Evolutionary conservation across 2,888 invertebrate genomes (phyloP), one percentile per base, ranked within the genome.

Genomic region (Drosophila paracracens): DNA sequence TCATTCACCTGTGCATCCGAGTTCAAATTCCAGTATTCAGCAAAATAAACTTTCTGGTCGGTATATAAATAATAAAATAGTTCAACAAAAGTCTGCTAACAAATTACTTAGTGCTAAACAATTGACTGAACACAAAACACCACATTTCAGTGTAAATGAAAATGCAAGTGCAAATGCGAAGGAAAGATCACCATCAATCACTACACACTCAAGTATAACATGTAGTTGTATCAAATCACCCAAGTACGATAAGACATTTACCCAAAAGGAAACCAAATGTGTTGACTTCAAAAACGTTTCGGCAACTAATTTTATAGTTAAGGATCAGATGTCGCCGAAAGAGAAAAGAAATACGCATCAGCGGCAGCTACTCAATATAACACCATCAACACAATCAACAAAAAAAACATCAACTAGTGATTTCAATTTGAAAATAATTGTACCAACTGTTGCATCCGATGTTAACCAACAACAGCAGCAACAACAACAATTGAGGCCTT

Each of bases 41-140:
- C 78, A 81, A 59, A 83, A 80, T 60, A 89, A 90, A 63, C 81
- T 91, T 31, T 91, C 91, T 53, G 85, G 81, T 58, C 83, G 91
- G 25, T 91, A 91, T 68, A 85, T 91, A 35, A 81, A 91, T 48
- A 91, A 91, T 61, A 83, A 80, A 65, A 72, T 74, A 27, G 58
- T 53, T 18, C 64, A 67, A 59, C 61, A 62, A 50, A 68, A 59
- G 52, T 57, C 70, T 31, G 54, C 50, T 27, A 65, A 57, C 33
- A 70, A 74, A 51, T 25, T 58, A 51, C 10, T 38, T 16, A 74
- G 63, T 36, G 31, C 68, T 40, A 67, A 76, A 36, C 36, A 67
- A 53, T 60, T 58, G 60, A 40, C 64, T 58, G 57, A 62, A 51
- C 25, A 46, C 16, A 64, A 59, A 18, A 59, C 51, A 35, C 50